phyloP scores from a whole-genome alignment of 2,113 vertebrate species.

The Excalfactoria chinensis region DNA sequence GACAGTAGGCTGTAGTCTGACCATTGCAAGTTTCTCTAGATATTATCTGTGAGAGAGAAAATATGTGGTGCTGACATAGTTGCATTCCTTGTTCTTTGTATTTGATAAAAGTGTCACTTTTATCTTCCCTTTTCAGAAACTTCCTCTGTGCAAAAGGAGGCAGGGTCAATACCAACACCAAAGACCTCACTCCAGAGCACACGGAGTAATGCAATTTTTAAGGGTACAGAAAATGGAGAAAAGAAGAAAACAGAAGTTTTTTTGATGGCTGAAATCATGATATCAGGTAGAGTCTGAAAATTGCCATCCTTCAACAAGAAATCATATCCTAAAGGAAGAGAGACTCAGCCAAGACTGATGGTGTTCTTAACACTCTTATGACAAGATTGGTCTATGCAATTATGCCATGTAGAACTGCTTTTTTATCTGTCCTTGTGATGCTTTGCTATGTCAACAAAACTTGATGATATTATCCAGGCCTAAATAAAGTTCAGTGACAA shows the following conservation, averaged over 20 bases:
- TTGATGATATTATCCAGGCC: background rate
- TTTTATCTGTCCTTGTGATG: background rate
- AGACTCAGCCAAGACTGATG: background rate
- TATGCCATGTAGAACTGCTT: background rate
- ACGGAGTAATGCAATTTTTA: background rate
- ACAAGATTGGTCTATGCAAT: background rate
- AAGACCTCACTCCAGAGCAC: slow-evolving; percentile 21
- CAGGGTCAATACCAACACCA: background rate
- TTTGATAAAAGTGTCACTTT: background rate
- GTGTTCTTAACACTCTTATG: background rate
- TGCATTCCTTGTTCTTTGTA: background rate
- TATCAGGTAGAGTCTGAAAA: slow-evolving; percentile 83
- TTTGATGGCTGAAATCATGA: slow-evolving; percentile 84
- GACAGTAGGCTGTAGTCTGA: background rate
- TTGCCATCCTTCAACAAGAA: background rate
- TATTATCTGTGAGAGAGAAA: background rate
- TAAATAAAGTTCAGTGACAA: background rate
- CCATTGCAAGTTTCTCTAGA: background rate
- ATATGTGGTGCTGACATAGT: background rate
- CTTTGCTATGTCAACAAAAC: background rate
- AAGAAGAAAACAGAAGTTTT: background rate
- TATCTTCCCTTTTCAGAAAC: slow-evolving; percentile 63
- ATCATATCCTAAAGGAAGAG: background rate
- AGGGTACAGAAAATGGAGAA: background rate
- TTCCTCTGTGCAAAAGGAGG: background rate